These are phyloP conservation scores for Terebella lapidaria DNA, from an alignment of 2,888 invertebrate genomes.

Conservation along the genomic window DNA sequence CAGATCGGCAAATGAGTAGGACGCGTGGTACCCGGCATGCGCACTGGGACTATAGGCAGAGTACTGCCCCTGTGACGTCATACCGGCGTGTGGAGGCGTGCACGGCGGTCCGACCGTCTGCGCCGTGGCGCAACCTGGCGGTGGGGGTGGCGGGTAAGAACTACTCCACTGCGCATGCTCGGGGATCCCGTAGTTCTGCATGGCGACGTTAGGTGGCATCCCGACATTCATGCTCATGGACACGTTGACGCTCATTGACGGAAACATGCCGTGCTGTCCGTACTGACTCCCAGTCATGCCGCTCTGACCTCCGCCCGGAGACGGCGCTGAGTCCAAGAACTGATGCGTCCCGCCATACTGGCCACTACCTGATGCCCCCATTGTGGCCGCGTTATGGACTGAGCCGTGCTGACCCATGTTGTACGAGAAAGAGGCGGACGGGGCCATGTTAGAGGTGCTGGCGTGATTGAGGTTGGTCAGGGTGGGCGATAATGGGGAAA, in stretches of 20 bases:
- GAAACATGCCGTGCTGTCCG: slow-evolving; percentile 57
- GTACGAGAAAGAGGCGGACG: slow-evolving; percentile 10
- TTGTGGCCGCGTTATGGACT: background rate
- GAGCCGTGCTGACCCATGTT: slow-evolving; percentile 44
- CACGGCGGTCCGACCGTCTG: background rate
- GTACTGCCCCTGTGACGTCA: slow-evolving; percentile 5
- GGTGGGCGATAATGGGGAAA: background rate
- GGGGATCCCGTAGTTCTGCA: background rate
- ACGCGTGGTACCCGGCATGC: slow-evolving; percentile 3
- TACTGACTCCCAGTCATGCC: background rate
- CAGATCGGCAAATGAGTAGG: slow-evolving; percentile 13
- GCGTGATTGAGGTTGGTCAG: background rate
- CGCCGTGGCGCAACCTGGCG: background rate
- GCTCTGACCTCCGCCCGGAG: background rate
- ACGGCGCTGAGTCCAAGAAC: slow-evolving; percentile 2
- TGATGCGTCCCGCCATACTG: background rate
- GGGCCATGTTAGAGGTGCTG: background rate
- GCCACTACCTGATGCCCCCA: background rate
- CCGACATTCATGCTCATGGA: slow-evolving; percentile 99
- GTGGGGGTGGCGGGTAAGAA: slow-evolving; percentile 17
- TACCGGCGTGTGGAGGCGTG: background rate
- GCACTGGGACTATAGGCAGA: background rate
- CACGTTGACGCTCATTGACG: slow-evolving; percentile 94
- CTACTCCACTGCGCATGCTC: slow-evolving; percentile 8
- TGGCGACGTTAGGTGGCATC: slow-evolving; percentile 41